Evolutionary conservation across 2,888 invertebrate genomes (phyloP).

Genomic region (Argyresthia albistria): DNA sequence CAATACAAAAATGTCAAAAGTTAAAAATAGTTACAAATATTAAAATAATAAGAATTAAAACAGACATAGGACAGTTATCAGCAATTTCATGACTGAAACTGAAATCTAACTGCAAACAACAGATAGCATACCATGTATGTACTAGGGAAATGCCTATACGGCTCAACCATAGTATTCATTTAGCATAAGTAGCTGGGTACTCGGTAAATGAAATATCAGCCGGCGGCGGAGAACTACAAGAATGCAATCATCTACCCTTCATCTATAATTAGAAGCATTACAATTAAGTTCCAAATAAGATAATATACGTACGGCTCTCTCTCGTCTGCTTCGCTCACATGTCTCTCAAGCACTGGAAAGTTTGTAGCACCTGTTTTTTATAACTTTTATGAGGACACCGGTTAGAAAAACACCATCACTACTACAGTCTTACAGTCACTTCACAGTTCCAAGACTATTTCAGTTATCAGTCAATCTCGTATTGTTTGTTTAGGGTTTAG

Average conservation of each 20-base stretch:
- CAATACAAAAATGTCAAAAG: too few species aligned
- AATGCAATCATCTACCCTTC: not conserved
- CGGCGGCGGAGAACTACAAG: too few species aligned
- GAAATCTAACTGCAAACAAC: too few species aligned
- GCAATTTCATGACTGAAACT: too few species aligned
- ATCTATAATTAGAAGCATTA: slow-evolving; percentile 37
- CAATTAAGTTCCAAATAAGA: slow-evolving; percentile 43
- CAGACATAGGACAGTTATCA: too few species aligned
- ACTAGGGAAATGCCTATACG: too few species aligned
- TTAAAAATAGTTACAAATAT: too few species aligned
- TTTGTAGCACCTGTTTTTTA: slow-evolving; percentile 50
- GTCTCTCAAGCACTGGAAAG: slow-evolving; percentile 53
- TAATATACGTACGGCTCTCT: slow-evolving; percentile 49
- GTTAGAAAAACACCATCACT: slow-evolving; percentile 5
- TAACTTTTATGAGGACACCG: slow-evolving; percentile 30
- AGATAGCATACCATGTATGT: too few species aligned
- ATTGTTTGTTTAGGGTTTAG: not conserved
- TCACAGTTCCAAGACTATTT: not conserved
- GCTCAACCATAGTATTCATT: too few species aligned
- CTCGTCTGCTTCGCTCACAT: slow-evolving; percentile 51
- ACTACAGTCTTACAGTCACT: slow-evolving; percentile 5
- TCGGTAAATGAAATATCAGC: too few species aligned
- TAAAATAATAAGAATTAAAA: too few species aligned
- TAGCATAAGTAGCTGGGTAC: too few species aligned
- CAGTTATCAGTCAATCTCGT: not conserved